A percentile compares a stretch with the other conserved stretches of the same genome.
Evolutionary conservation across 1,140 invertebrate species (phyloP).

Genomic region (Chrysopa pallens): DNA sequence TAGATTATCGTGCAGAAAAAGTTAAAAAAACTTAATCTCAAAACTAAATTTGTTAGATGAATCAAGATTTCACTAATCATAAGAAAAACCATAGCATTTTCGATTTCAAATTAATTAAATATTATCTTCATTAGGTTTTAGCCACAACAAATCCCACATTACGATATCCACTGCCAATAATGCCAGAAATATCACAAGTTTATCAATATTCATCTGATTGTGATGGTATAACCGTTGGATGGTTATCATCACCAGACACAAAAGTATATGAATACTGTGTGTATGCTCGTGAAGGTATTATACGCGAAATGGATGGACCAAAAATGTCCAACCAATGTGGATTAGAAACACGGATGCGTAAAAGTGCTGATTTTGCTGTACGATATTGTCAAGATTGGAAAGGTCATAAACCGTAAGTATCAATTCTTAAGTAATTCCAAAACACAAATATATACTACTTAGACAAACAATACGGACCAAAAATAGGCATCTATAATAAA

Average conservation of each 20-base stretch:
- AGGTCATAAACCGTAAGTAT: neutral
- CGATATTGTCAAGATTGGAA: constrained; percentile 17
- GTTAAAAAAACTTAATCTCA: too few relatives aligned
- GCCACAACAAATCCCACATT: constrained; percentile 16
- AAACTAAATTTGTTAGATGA: too few relatives aligned
- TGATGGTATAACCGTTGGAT: constrained; percentile 24
- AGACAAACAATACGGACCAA: too few relatives aligned
- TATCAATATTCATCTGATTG: constrained; percentile 20
- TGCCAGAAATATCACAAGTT: constrained; percentile 19
- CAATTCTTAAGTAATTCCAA: neutral
- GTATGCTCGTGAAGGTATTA: constrained; percentile 14
- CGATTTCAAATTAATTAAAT: too few relatives aligned
- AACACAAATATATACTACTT: too few relatives aligned
- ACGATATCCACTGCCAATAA: constrained; percentile 21
- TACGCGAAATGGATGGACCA: constrained; percentile 10
- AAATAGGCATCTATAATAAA: too few relatives aligned
- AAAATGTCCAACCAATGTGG: constrained; percentile 24
- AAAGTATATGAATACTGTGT: constrained; percentile 19
- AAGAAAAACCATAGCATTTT: too few relatives aligned
- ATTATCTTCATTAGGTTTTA: constrained; percentile 20
- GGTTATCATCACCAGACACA: constrained; percentile 20
- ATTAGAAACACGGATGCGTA: constrained; percentile 21
- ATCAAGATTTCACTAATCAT: too few relatives aligned
- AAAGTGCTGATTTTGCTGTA: constrained; percentile 17
- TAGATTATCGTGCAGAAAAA: too few relatives aligned